Evolutionary conservation across 2,888 invertebrate species (phyloP), one percentile per base, ranked within the genome.

Genomic region (Trilocha varians): DNA sequence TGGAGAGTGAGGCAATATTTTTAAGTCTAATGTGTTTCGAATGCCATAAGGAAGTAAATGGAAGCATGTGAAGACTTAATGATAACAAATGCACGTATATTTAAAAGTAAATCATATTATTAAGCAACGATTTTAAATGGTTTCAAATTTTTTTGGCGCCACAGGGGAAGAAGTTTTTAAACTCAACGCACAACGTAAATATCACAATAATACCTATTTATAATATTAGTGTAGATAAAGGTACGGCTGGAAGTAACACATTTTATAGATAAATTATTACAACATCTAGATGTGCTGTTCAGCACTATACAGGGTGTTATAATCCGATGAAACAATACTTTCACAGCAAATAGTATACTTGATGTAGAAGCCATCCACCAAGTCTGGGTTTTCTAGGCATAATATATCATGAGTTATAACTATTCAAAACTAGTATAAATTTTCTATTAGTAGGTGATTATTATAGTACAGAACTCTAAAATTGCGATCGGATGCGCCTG

Each of bases 201-300:
- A 17, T 25, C 3, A 32, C n/a, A 38, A 38, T 36, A 14, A 36
- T 38, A 17, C n/a, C n/a, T 25, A 16, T 38, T 32, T 16, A 6
- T 32, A 48, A 48, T 44, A 49, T 40, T 40, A 34, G 16, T 17
- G 45, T 44, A 45, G 47, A 50, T 55, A 44, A 44, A 15, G 46
- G 50, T 50, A n/a, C n/a, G n/a, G n/a, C n/a, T n/a, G n/a, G n/a
- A 62, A 70, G 61, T 70, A 64, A 64, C 70, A 65, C 70, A 73
- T 72, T 77, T 74, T 74, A 75, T 74, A 69, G 68, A 59, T 48
- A 52, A 57, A 41, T 49, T n/a, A 59, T 77, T 78, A 65, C 75
- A 61, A 69, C 67, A 75, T 69, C 58, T 64, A 53, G 70, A 68
- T 55, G 65, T 65, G 64, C 63, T 59, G 61, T 68, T 70, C 63